Base-by-base conservation (phyloP, 2,888 invertebrate genomes). In the Cataglyphis cursor region DNA sequence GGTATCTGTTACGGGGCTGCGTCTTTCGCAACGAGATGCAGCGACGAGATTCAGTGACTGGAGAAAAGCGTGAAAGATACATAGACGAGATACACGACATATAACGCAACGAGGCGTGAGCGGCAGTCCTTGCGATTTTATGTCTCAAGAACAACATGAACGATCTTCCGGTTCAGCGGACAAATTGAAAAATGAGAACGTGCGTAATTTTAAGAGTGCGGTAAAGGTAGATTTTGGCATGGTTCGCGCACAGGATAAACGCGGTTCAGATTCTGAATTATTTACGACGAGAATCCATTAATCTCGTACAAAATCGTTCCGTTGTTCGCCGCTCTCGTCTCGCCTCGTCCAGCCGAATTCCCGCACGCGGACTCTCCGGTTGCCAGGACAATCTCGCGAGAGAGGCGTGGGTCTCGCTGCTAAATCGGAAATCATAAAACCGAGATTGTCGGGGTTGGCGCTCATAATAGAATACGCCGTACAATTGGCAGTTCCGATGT, bases 181-280 rank as follows among this genome's bases (percentile, higher is more conserved):
- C n/a, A 24, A 54, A 57, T 41, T 78, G 28, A 84, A 31, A 84
- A 82, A 74, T 81, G 78, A 68, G 41, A 65, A 38, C 38, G 51
- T 28, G 59, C 48, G 35, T 64, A 78, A 59, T n/a, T 74, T 72
- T 54, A 64, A 61, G 24, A 18, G 0, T 18, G 62, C 54, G 12
- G 18, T 61, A 18, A 61, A 48, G 28, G 38, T 59, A 65, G 54
- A 75, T 61, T 75, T 80, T 85, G 85, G 86, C 82, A 85, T 15
- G 44, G 48, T 66, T 51, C 41, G 21, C 38, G 8, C 64, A 48
- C 85, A 44, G 5, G 70, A 21, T 51, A 21, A 38, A 51, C 21
- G 18, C 44, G 4, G 5, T n/a, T n/a, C n/a, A 24, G 21, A n/a
- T 24, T n/a, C 21, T 28, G 61, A 61, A 66, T 59, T 59, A 70